Evolutionary conservation across 2,797 vertebrate species (phyloP), one percentile per base, ranked within the genome.

Genomic region (Benthosema pterotum): DNA sequence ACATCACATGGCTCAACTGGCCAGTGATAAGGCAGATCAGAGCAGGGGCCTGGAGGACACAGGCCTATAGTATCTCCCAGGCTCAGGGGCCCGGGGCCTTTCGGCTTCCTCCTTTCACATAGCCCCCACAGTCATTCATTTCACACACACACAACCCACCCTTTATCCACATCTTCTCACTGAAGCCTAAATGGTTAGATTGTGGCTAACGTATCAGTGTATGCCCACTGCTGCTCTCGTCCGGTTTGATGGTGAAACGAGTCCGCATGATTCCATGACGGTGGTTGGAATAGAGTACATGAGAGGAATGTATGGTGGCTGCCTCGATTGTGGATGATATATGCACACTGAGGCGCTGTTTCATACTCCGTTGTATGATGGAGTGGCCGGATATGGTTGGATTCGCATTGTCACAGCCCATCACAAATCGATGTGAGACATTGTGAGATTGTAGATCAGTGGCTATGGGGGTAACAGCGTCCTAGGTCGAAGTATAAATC

Each of bases 1-100:
- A 80, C 69, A 71, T 85, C 82, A 88, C 78, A 82, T 80, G 79
- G 55, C 56, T 19, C 14, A 71, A 69, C 74, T 65, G 73, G 67
- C 66, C 75, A 83, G 78, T 25, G 57, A 77, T 78, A 69, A 77
- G 60, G 68, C 18, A 65, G 74, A 84, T 80, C 67, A 67, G 67
- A 70, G 69, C 61, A 32, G 69, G 66, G 66, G 71, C 61, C 50
- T 59, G 78, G 61, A 38, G 7, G 7, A 76, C 52, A 67, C 60
- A 63, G 68, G 63, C 71, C 63, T 55, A 66, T 55, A 66, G 65
- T 81, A 66, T 79, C 67, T 75, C 58, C 65, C 61, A 73, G 70
- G 58, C 72, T 38, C 57, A 57, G 43, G 11, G 22, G 68, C 71
- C 52, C 38, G 43, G 63, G 73, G 65, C 76, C 64, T 70, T 56